Conservation (phyloP, 2,113 vertebrate species). For the Spermophilus dauricus region DNA sequence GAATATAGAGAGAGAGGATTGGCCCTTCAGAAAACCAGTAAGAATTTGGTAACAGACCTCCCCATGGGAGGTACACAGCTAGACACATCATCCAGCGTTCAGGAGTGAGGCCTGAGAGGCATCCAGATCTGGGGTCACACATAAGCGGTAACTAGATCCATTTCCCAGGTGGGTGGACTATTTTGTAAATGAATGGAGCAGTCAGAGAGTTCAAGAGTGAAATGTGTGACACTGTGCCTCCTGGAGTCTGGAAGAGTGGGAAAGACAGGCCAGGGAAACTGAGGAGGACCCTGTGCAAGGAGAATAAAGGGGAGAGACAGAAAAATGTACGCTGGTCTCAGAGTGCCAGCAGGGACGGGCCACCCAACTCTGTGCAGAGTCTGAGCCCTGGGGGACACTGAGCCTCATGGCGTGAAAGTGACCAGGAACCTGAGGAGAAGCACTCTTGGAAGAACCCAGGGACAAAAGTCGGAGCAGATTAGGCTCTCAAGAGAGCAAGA, state of each 20-base stretch:
- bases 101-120: background rate
- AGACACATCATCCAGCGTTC: background rate
- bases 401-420: constrained; percentile 25
- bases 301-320: background rate
- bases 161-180: background rate
- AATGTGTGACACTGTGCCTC: background rate
- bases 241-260: background rate
- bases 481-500: background rate
- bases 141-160: background rate
- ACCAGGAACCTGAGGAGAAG: background rate
- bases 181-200: background rate
- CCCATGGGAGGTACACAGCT: background rate
- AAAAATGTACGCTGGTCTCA: background rate
- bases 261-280: background rate
- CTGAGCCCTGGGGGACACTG: background rate
- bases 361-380: background rate
- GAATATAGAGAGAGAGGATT: background rate
- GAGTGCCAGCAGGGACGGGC: background rate
- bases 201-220: background rate
- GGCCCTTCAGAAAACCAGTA: background rate
- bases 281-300: background rate
- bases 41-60: background rate
- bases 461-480: constrained; percentile 32
- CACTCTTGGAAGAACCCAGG: background rate
- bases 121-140: background rate